Evolutionary conservation across 2,888 invertebrate genomes (phyloP), one percentile per base, ranked within the genome.

Genomic region (Eremobia ochroleuca): DNA sequence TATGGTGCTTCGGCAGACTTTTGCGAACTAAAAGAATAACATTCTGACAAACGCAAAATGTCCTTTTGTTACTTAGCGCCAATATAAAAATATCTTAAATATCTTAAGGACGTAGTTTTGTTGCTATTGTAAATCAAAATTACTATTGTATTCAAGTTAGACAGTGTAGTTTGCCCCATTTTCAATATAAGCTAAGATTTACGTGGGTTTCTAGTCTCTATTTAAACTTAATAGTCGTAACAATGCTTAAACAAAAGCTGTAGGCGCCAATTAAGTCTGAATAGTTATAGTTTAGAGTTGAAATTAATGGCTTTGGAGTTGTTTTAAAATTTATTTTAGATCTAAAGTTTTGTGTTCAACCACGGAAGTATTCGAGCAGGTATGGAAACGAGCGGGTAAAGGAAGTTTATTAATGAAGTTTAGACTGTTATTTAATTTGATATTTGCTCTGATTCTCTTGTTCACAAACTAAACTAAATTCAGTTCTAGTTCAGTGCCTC

Each of bases 261-360:
- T 80, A 80, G 70, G 82, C 62, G 37, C 78, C 85, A 82, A 84
- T 87, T 86, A 87, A 69, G 59, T 37, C 62, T 21, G 73, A 86
- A 82, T 73, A 73, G 77, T 73, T 78, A 77, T 81, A 81, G 87
- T 85, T 87, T 77, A 55, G n/a, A 84, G 72, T 79, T 85, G 1
- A 73, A 81, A 86, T 77, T 65, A 86, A 81, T 76, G 79, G 49
- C 59, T 73, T 69, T 68, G 37, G 55, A 82, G 82, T 88, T 79
- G 83, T 86, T 89, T 88, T 88, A 37, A 83, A 88, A 88, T 88
- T 85, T 89, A 89, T 89, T 83, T 86, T 76, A 85, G 78, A 68
- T 77, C 43, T n/a, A 62, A 83, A 89, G 77, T 89, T 88, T 80
- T 75, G 49, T 83, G 78, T 84, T 75, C 55, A 61, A 85, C 79